These are phyloP conservation scores for Tachystola acroxantha DNA, from an alignment of 2,888 invertebrate species.

Conservation along the genomic window DNA sequence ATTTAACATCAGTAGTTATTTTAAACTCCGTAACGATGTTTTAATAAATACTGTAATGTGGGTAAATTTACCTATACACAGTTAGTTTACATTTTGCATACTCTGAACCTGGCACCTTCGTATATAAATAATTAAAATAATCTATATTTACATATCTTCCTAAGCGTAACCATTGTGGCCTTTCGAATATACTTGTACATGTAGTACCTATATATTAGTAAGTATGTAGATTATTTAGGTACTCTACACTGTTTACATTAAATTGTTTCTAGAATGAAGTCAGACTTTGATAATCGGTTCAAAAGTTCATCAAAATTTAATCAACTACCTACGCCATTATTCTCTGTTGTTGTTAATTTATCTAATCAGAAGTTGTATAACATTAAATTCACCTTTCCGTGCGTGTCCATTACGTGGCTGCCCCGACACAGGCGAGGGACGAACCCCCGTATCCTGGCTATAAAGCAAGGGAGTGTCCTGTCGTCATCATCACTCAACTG, in stretches of 20 bases:
- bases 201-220: too few species aligned
- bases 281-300: constrained; percentile 36
- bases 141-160: too few species aligned
- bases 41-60: too few species aligned
- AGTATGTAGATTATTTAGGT: too few species aligned
- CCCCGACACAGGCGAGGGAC: constrained; percentile 44
- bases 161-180: too few species aligned
- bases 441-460: constrained; percentile 44
- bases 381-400: constrained; percentile 40
- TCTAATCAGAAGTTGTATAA: constrained; percentile 14
- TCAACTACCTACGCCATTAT: constrained; percentile 12
- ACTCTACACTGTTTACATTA: too few species aligned
- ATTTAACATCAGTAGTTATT: background rate
- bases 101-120: too few species aligned
- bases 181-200: too few species aligned
- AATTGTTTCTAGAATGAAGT: constrained; percentile 2
- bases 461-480: constrained; percentile 55
- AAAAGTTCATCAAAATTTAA: constrained; percentile 38
- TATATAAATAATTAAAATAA: too few species aligned
- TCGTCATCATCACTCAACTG: constrained; percentile 50
- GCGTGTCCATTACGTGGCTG: constrained; percentile 36
- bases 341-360: constrained; percentile 10
- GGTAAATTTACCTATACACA: too few species aligned
- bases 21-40: background rate
- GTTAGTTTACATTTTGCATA: too few species aligned